phyloP scores from a whole-genome alignment of 1,140 invertebrate species.

The Adelges cooleyi region DNA sequence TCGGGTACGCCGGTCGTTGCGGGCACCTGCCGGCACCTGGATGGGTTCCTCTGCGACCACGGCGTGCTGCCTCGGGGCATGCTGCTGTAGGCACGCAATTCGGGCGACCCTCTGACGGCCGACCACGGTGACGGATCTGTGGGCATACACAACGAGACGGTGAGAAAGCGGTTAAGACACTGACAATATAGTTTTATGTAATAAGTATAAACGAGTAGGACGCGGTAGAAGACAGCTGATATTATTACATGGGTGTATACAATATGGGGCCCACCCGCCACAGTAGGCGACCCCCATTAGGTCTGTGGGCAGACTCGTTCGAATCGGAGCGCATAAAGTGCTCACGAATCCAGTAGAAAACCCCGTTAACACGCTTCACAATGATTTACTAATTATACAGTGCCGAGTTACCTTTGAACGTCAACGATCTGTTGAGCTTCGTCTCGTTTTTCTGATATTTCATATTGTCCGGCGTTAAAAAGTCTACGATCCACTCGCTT shows the following conservation, averaged over 20 bases:
- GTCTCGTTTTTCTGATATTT: conserved; percentile 3
- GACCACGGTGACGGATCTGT: conserved; percentile 44
- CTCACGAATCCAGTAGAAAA: too few species aligned
- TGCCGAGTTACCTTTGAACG: conserved; percentile 1
- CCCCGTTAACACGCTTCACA: too few species aligned
- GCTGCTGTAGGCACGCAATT: conserved; percentile 47
- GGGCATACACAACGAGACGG: not conserved
- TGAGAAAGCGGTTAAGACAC: too few species aligned
- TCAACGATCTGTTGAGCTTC: conserved; percentile 1
- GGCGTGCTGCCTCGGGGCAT: conserved; percentile 39
- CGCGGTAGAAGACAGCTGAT: too few species aligned
- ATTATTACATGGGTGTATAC: too few species aligned
- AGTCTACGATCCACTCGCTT: conserved; percentile 12
- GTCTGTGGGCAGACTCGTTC: conserved; percentile 15
- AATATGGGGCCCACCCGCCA: too few species aligned
- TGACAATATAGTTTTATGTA: too few species aligned
- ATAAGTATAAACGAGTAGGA: too few species aligned
- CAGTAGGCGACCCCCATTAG: not conserved
- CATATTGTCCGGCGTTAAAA: not conserved
- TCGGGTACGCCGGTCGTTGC: not conserved
- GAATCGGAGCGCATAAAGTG: not conserved
- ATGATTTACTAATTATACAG: too few species aligned
- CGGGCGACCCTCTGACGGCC: conserved; percentile 42
- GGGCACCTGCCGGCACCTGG: too few species aligned
- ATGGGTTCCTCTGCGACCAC: not conserved